Conservation (phyloP, 2,888 invertebrate species). For the Ennomos quercinarius region DNA sequence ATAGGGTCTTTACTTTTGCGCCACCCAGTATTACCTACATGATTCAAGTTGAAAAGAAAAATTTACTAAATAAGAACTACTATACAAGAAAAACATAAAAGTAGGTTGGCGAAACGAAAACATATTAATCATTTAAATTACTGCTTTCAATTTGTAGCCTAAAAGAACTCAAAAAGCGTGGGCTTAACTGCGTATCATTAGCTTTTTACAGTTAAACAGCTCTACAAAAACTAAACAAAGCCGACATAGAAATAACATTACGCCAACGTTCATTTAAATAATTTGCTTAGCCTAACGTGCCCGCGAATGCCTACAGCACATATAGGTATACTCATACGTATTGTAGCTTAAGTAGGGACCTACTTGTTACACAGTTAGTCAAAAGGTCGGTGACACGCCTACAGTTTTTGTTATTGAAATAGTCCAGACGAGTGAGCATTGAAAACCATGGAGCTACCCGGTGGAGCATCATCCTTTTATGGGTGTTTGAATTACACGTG, state of each 20-base stretch:
- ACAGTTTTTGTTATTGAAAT: constrained; percentile 53
- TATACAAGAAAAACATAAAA: constrained; percentile 9
- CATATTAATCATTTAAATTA: constrained; percentile 23
- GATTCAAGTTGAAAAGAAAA: too few species aligned
- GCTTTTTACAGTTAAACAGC: constrained; percentile 36
- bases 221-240: constrained; percentile 40
- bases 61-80: not conserved
- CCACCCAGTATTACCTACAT: too few species aligned
- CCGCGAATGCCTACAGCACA: not conserved
- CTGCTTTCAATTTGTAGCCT: constrained; percentile 17
- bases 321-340: not conserved
- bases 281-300: constrained; percentile 25
- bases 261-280: constrained; percentile 35
- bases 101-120: constrained; percentile 12
- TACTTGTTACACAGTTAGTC: constrained; percentile 22
- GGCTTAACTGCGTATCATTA: constrained; percentile 30
- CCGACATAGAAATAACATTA: constrained; percentile 30
- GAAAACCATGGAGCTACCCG: constrained; percentile 32
- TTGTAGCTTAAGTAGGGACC: constrained; percentile 1
- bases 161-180: constrained; percentile 28
- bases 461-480: constrained; percentile 38
- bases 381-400: constrained; percentile 52
- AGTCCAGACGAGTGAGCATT: constrained; percentile 44
- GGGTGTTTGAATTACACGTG: constrained; percentile 54
- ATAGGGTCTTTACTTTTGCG: too few species aligned